phyloP scores from a whole-genome alignment of 2,797 vertebrate genomes.

The Scarus forsteni region DNA sequence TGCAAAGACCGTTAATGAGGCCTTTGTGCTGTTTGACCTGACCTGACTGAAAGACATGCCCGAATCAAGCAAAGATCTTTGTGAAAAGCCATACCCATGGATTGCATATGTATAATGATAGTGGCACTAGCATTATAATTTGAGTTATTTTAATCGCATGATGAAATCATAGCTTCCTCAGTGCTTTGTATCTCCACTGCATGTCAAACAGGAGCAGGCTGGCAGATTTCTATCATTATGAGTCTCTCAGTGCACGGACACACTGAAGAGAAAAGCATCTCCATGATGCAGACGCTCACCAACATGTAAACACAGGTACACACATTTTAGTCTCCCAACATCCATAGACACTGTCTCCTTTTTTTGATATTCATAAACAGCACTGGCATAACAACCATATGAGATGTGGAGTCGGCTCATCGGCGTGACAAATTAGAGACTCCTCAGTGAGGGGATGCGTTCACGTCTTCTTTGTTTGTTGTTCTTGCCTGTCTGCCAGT shows the following conservation, averaged over 20 bases:
- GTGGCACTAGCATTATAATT: no score
- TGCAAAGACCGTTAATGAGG: no score
- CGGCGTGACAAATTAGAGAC: constrained; percentile 65
- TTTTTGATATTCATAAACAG: constrained; percentile 16
- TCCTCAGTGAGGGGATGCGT: constrained; percentile 47
- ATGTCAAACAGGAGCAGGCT: constrained; percentile 4
- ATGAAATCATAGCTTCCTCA: constrained; percentile 4
- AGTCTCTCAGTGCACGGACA: constrained; percentile 4
- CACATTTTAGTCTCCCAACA: constrained; percentile 5
- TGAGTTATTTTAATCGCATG: no score
- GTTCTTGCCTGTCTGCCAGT: constrained; percentile 73
- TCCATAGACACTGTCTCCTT: constrained; percentile 10
- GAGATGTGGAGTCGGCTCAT: constrained; percentile 34
- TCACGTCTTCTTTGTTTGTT: constrained; percentile 71
- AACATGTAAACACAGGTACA: constrained; percentile 3
- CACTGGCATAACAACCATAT: constrained; percentile 32
- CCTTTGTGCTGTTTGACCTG: no score
- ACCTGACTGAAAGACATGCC: no score
- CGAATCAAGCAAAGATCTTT: no score
- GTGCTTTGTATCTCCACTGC: constrained; percentile 6
- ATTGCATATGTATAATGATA: no score
- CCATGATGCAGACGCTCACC: neutral
- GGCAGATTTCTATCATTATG: constrained; percentile 19
- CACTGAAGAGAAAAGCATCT: constrained; percentile 11
- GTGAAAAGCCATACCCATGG: no score